A percentile compares a stretch with the other conserved stretches of the same genome.
These are phyloP conservation scores for Dryocosmus kuriphilus DNA, from an alignment of 2,888 invertebrate genomes.

Conservation along the genomic window DNA sequence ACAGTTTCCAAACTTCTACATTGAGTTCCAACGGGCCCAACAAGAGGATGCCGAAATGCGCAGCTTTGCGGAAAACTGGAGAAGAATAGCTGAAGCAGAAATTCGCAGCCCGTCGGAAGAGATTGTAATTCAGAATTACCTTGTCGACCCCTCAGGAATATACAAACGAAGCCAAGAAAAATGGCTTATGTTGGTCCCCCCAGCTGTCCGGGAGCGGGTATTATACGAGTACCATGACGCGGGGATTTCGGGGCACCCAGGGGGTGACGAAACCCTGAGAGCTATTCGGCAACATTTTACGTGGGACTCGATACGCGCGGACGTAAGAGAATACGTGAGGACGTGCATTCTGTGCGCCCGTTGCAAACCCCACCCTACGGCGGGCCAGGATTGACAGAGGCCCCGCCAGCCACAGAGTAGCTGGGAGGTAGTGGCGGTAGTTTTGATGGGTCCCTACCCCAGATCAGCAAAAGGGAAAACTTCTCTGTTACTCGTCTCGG, in stretches of 20 bases:
- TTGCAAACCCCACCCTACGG: slow-evolving; percentile 13
- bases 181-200: too few species aligned
- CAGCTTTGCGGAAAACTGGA: too few species aligned
- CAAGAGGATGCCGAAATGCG: too few species aligned
- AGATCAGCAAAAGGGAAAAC: slow-evolving; percentile 41
- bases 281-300: neutral
- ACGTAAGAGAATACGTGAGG: slow-evolving; percentile 45
- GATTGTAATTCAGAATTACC: too few species aligned
- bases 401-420: slow-evolving; percentile 39
- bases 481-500: slow-evolving; percentile 56
- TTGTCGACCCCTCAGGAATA: too few species aligned
- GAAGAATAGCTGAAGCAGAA: too few species aligned
- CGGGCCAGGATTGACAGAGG: neutral
- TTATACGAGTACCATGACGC: too few species aligned
- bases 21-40: too few species aligned
- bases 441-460: slow-evolving; percentile 56
- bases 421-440: slow-evolving; percentile 43
- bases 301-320: slow-evolving; percentile 30
- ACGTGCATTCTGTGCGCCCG: slow-evolving; percentile 21
- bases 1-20: too few species aligned
- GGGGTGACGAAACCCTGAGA: slow-evolving; percentile 35
- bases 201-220: too few species aligned
- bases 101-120: too few species aligned
- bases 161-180: too few species aligned
- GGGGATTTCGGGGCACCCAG: slow-evolving; percentile 40